These are phyloP conservation scores for Chelmon rostratus DNA, from an alignment of 2,797 vertebrate species.

Conservation along the genomic window DNA sequence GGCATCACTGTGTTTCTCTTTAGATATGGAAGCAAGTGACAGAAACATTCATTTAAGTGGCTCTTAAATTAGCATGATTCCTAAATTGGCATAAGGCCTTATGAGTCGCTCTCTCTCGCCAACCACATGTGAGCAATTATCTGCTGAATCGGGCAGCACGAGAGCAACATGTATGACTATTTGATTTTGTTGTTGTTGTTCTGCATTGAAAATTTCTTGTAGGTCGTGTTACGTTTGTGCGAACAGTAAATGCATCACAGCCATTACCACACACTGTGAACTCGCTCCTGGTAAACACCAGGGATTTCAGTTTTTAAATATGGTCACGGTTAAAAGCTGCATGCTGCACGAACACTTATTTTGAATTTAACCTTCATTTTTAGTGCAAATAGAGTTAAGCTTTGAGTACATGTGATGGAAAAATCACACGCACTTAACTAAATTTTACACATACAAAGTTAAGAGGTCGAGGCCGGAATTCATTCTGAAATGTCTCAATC, in stretches of 20 bases:
- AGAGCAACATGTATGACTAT: background rate
- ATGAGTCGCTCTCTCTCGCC: background rate
- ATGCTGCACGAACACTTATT: background rate
- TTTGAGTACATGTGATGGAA: slow-evolving; percentile 2
- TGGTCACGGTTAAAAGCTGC: background rate
- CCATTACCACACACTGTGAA: background rate
- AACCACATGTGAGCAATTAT: background rate
- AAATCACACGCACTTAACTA: background rate
- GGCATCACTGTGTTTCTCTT: background rate
- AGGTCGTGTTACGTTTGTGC: background rate
- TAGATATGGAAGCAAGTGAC: background rate
- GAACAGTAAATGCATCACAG: background rate
- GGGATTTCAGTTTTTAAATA: background rate
- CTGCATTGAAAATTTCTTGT: background rate
- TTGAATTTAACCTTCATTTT: background rate
- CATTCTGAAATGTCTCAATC: background rate
- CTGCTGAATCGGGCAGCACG: background rate
- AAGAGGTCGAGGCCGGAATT: background rate
- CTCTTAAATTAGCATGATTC: background rate
- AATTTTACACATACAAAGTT: background rate
- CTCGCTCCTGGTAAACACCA: background rate
- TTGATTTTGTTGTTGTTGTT: background rate
- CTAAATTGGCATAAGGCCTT: background rate
- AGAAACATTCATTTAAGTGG: background rate
- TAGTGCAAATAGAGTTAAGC: background rate